Evolutionary conservation across 1,140 invertebrate genomes (phyloP).

Genomic region (Platorchestia sp.): DNA sequence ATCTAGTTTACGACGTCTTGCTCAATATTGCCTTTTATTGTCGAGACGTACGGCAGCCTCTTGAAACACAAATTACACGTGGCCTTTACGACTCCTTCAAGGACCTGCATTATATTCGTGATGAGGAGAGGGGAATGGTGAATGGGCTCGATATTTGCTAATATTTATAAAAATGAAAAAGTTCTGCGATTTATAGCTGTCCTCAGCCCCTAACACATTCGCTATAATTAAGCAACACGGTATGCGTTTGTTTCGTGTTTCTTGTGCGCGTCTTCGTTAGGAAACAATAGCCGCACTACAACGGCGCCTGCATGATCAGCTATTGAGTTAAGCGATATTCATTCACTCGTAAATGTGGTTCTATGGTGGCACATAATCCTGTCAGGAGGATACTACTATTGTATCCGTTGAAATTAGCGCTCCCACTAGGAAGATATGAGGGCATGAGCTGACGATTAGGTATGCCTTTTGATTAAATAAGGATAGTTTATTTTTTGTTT

Average conservation of each 20-base stretch:
- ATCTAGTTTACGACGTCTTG: neutral
- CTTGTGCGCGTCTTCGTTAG: neutral
- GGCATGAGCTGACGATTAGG: no score
- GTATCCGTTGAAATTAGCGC: no score
- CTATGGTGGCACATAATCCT: no score
- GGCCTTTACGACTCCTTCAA: neutral
- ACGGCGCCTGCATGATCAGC: no score
- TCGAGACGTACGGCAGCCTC: neutral
- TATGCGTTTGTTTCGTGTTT: neutral
- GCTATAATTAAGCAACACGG: neutral
- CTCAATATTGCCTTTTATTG: neutral
- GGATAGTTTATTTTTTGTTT: no score
- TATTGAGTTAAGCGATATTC: no score
- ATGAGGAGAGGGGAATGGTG: neutral
- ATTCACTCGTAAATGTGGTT: no score
- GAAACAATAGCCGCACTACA: neutral
- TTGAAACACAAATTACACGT: neutral
- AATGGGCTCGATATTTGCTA: neutral
- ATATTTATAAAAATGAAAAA: neutral
- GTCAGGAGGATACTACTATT: no score
- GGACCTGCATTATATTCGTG: neutral
- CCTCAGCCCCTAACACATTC: neutral
- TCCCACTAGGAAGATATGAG: no score
- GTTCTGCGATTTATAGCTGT: neutral
- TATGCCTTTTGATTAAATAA: no score